Conservation (phyloP, 1,140 invertebrate species). For the Holcopasites calliopsidis region DNA sequence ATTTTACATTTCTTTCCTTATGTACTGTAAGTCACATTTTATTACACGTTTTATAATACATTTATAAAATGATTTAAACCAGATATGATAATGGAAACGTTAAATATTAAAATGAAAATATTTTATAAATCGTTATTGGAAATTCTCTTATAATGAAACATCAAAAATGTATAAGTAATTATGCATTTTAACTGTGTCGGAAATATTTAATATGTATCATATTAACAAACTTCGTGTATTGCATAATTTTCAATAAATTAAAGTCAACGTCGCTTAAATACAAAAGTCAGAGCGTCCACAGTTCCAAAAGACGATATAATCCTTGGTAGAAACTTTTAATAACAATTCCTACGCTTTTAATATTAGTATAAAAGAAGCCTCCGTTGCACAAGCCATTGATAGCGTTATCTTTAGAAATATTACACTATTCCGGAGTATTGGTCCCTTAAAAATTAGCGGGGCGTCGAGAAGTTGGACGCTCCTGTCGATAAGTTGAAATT, state of each 20-base stretch:
- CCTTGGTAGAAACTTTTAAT: not conserved
- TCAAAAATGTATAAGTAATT: not conserved
- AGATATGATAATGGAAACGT: too few species aligned
- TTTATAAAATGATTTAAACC: too few species aligned
- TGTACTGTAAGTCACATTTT: too few species aligned
- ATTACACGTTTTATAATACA: too few species aligned
- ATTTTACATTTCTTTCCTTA: too few species aligned
- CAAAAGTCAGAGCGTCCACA: not conserved
- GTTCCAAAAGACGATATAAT: not conserved
- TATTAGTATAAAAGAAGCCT: too few species aligned
- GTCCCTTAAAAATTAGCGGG: not conserved
- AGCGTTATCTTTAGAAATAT: too few species aligned
- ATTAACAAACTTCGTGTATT: not conserved
- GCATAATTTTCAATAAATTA: not conserved
- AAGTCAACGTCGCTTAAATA: not conserved
- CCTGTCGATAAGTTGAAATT: constrained; percentile 6
- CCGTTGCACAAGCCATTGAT: not conserved
- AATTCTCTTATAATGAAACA: not conserved
- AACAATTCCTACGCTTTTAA: not conserved
- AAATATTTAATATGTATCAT: not conserved
- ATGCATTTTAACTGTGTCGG: not conserved
- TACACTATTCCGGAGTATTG: too few species aligned
- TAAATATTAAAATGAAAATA: not conserved
- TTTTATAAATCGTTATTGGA: not conserved
- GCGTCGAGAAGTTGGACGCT: not conserved